phyloP scores from a whole-genome alignment of 1,140 invertebrate species.

The Heliconius eleuchia region DNA sequence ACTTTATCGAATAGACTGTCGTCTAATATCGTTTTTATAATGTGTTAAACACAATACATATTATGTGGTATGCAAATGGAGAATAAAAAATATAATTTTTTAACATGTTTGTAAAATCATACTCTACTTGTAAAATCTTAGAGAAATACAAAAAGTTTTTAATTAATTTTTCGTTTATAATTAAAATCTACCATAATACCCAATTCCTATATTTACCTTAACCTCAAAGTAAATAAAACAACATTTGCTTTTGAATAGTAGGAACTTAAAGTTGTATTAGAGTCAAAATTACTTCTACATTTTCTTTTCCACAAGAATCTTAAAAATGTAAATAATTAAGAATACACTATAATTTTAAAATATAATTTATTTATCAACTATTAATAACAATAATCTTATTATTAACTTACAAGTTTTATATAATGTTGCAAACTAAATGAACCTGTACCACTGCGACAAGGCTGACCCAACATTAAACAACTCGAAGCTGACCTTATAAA shows the following conservation, averaged over 20 bases:
- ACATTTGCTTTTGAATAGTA: not conserved
- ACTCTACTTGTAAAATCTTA: conserved; percentile 43
- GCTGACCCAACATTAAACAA: conserved; percentile 92
- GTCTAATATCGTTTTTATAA: conserved; percentile 15
- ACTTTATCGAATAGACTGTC: conserved; percentile 9
- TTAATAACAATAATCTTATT: conserved; percentile 20
- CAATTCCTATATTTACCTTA: not conserved
- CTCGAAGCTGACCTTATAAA: conserved; percentile 93
- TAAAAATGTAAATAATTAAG: not conserved
- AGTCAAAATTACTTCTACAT: not conserved
- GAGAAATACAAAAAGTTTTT: conserved; percentile 37
- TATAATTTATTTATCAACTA: not conserved
- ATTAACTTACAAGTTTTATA: conserved; percentile 37
- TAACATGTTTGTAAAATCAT: conserved; percentile 40
- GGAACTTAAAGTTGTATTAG: not conserved
- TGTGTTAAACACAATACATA: conserved; percentile 45
- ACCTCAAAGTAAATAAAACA: not conserved
- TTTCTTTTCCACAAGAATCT: not conserved
- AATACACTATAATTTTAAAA: not conserved
- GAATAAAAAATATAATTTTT: conserved; percentile 19
- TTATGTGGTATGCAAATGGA: conserved; percentile 31
- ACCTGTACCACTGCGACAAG: conserved; percentile 93
- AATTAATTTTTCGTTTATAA: conserved; percentile 34
- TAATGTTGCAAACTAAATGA: conserved; percentile 82
- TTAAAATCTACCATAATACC: not conserved